Conservation (phyloP, 2,797 vertebrate genomes). For the Manis crassicaudata region DNA sequence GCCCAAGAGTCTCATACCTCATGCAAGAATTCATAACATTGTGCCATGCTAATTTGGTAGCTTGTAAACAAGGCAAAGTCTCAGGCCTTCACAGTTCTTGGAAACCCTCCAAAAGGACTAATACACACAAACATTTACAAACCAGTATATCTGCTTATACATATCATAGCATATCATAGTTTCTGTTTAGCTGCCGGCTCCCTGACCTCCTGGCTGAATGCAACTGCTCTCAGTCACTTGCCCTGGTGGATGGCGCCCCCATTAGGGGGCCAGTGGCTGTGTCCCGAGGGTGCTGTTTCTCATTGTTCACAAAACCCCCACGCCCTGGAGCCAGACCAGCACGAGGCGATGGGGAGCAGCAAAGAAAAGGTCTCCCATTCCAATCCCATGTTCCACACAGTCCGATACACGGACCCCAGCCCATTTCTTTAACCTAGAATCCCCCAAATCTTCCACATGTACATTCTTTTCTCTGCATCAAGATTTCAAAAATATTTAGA, state of each 20-base stretch:
- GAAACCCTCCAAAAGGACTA: rapidly evolving
- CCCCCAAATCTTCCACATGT: background rate
- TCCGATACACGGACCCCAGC: background rate
- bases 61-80: background rate
- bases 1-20: background rate
- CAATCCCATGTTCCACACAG: background rate
- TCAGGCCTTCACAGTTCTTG: background rate
- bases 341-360: background rate
- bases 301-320: background rate
- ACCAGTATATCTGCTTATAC: background rate
- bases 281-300: rapidly evolving
- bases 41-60: background rate
- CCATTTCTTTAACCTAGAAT: background rate
- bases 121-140: background rate
- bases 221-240: background rate
- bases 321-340: background rate
- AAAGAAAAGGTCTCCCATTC: background rate
- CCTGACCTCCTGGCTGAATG: background rate
- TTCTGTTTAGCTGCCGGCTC: background rate
- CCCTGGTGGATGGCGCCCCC: rapidly evolving
- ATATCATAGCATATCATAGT: background rate
- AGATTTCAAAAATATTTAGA: background rate
- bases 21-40: background rate
- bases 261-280: background rate
- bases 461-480: background rate